phyloP scores from a whole-genome alignment of 1,140 invertebrate species.

The roundworm (Caenorhabditis elegans) region WBcel235 BX284605.5:8783001-8783500 shows the following conservation, averaged over 20 bases:
- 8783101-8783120: not conserved
- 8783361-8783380: not conserved
- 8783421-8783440: not conserved
- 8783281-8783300: not conserved
- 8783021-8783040: too few relatives aligned
- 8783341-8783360: not conserved
- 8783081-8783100: too few relatives aligned
- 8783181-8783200: not conserved
- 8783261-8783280: not conserved
- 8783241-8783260: conserved; percentile 31
- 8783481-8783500: not conserved
- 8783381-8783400: conserved; percentile 18
- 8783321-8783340: conserved; percentile 17
- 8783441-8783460: not conserved
- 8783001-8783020: not conserved
- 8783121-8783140: not conserved
- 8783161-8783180: not conserved
- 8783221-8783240: conserved; percentile 5
- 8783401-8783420: not conserved
- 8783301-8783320: not conserved
- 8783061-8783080: too few relatives aligned
- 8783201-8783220: conserved; percentile 32
- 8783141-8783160: not conserved
- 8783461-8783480: conserved; percentile 7
- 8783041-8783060: too few relatives aligned